Conservation (phyloP, 92 coral and sea anemone genomes). For the Plumapathes pennacea region DNA sequence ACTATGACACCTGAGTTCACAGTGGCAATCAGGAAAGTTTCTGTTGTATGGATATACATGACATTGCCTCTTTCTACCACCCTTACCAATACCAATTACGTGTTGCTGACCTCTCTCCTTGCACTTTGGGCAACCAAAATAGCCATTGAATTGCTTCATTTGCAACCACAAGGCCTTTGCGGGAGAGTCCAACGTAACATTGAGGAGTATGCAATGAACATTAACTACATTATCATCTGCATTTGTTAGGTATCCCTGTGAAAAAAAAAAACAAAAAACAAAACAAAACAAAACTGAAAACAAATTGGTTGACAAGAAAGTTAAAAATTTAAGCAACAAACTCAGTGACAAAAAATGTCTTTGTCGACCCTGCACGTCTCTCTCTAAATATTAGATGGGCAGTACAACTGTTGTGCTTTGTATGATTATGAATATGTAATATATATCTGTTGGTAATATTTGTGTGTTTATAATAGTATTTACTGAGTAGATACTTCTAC, state of each 20-base stretch:
- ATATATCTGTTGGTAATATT: no score
- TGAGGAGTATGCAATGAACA: constrained; percentile 2
- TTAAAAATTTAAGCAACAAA: no score
- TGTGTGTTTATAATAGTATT: neutral
- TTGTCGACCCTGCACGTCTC: no score
- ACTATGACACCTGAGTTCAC: neutral
- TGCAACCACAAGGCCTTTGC: constrained; percentile 21
- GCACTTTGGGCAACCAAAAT: constrained; percentile 21
- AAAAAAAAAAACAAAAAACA: neutral
- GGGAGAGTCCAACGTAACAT: constrained; percentile 25
- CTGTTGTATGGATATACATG: constrained; percentile 20
- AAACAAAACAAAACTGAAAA: neutral
- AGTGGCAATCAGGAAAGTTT: neutral
- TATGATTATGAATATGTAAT: no score
- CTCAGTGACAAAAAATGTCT: no score
- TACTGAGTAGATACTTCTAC: neutral
- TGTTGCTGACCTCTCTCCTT: constrained; percentile 20
- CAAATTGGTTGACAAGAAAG: neutral
- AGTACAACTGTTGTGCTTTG: no score
- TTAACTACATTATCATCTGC: neutral
- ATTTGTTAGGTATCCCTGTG: neutral
- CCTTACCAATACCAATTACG: constrained; percentile 11
- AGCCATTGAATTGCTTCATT: constrained; percentile 33
- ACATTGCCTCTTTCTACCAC: constrained; percentile 16
- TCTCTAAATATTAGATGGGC: no score